These are phyloP conservation scores for Podarcis lilfordi DNA, from an alignment of 2,797 vertebrate species.

Conservation along the genomic window DNA sequence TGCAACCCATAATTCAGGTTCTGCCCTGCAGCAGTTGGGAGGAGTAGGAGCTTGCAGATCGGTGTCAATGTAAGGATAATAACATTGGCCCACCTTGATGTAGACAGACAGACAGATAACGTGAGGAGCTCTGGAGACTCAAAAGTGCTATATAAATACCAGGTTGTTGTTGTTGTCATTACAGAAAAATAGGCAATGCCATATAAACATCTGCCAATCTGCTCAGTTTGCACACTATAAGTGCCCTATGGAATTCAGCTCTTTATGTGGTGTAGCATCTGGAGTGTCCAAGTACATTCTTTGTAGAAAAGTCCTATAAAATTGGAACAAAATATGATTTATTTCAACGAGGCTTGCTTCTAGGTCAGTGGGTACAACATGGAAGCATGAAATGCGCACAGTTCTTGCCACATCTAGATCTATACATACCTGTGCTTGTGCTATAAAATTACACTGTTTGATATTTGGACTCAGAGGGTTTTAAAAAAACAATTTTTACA, in stretches of 20 bases:
- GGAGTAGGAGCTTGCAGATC: too few relatives aligned
- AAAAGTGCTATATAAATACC: neutral
- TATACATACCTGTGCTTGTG: neutral
- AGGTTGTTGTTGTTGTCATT: neutral
- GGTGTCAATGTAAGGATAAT: too few relatives aligned
- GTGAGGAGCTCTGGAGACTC: too few relatives aligned
- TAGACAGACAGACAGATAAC: too few relatives aligned
- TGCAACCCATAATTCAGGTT: too few relatives aligned
- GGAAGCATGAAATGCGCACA: too few relatives aligned
- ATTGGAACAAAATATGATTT: too few relatives aligned
- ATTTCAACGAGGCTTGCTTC: too few relatives aligned
- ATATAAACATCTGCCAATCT: neutral
- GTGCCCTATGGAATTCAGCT: neutral
- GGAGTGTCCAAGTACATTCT: neutral
- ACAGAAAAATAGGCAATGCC: neutral
- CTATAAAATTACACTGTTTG: neutral
- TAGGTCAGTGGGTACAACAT: too few relatives aligned
- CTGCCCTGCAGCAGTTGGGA: too few relatives aligned
- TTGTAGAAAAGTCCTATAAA: neutral
- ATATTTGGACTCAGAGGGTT: neutral
- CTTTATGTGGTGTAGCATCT: neutral
- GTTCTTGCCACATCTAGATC: neutral
- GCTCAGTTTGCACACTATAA: neutral
- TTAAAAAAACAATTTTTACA: neutral
- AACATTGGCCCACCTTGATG: too few relatives aligned